Evolutionary conservation across 2,797 vertebrate genomes (phyloP).

Genomic region (Tiaroga cobitis): DNA sequence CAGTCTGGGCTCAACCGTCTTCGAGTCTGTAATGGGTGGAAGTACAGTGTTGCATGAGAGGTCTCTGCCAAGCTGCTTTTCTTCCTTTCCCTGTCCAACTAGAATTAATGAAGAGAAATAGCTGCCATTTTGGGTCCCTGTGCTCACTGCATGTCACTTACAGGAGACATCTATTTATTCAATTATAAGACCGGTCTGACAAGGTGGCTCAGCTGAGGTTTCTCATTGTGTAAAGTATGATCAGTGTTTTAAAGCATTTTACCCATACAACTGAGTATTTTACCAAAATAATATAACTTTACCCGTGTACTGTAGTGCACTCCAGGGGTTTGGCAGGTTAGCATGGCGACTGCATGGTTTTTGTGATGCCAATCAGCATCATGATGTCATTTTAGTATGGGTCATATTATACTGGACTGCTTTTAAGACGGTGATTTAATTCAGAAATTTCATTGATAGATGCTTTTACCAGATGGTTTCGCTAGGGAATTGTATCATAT

Average conservation of each 20-base stretch:
- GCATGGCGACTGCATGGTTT: background rate
- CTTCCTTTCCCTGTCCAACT: slow-evolving; percentile 28
- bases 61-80: slow-evolving; percentile 16
- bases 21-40: slow-evolving; percentile 16
- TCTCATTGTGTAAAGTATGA: slow-evolving; percentile 17
- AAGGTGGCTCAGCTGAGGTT: background rate
- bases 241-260: background rate
- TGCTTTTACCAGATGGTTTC: background rate
- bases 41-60: slow-evolving; percentile 4
- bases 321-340: background rate
- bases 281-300: background rate
- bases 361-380: background rate
- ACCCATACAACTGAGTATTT: background rate
- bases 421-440: background rate
- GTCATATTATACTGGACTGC: background rate
- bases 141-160: slow-evolving; percentile 50
- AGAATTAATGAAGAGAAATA: slow-evolving; percentile 51
- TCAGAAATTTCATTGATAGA: background rate
- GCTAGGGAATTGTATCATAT: background rate
- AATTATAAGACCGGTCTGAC: slow-evolving; percentile 31
- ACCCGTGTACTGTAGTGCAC: background rate
- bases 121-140: slow-evolving; percentile 49
- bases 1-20: background rate
- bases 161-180: slow-evolving; percentile 42
- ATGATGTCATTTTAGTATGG: background rate